phyloP scores from a whole-genome alignment of 2,888 invertebrate species.

The Anoplius nigerrimus region DNA sequence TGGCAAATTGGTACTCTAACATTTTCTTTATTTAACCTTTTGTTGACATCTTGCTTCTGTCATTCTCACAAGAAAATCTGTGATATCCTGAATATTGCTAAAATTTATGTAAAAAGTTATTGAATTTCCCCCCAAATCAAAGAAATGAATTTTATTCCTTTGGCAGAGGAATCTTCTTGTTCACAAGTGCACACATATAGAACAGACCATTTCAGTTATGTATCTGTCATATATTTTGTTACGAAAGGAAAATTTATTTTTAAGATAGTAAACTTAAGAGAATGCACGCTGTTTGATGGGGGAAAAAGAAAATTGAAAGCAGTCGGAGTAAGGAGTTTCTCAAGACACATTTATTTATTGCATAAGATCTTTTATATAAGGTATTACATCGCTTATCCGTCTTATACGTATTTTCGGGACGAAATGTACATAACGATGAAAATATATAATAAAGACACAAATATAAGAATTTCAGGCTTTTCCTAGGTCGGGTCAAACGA shows the following conservation, averaged over 20 bases:
- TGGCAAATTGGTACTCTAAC: too few relatives aligned
- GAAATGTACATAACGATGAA: constrained; percentile 66
- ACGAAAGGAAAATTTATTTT: neutral
- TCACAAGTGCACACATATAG: too few relatives aligned
- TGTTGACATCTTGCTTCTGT: too few relatives aligned
- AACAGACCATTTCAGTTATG: neutral
- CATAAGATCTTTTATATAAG: constrained; percentile 53
- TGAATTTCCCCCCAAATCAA: too few relatives aligned
- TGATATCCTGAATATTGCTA: too few relatives aligned
- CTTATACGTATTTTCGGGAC: constrained; percentile 61
- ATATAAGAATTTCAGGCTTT: constrained; percentile 36
- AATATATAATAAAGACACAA: constrained; percentile 63
- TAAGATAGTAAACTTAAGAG: neutral
- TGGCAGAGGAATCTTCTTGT: too few relatives aligned
- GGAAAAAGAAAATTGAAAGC: too few relatives aligned
- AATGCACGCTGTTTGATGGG: too few relatives aligned
- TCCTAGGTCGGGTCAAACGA: constrained; percentile 27
- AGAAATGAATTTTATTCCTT: too few relatives aligned
- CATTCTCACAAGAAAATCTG: too few relatives aligned
- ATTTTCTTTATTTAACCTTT: too few relatives aligned
- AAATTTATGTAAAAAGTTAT: too few relatives aligned
- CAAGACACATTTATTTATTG: constrained; percentile 38
- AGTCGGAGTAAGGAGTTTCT: neutral
- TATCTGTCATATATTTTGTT: neutral
- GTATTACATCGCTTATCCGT: constrained; percentile 45